Evolutionary conservation across 2,797 vertebrate species (phyloP), one percentile per base, ranked within the genome.

Genomic region (Arrhamphus sclerolepis): DNA sequence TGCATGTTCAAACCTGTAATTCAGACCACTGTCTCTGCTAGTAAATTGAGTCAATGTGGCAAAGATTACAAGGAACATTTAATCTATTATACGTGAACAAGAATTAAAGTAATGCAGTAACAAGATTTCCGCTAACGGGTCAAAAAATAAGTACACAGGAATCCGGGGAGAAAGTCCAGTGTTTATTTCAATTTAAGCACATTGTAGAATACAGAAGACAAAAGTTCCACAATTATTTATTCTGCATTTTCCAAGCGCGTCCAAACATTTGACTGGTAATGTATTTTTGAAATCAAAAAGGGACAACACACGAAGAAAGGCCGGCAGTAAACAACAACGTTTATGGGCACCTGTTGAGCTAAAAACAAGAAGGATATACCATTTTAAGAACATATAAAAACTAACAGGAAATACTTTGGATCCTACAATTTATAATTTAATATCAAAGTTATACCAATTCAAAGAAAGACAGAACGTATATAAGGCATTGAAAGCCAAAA

Each of bases 131-230:
- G 13, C 6, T 0, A 24, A n/a, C 8, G 59, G 18, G 17, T 14
- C 1, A 56, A 74, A 47, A 7, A 28, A 50, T 9, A 22, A 5
- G 71, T 34, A 73, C 26, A 58, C 20, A 69, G 7, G 29, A 48
- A 41, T 34, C 20, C 21, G 67, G 48, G 60, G 42, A 74, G 42
- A 80, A 87, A 85, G 85, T 89, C 83, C 85, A 89, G 87, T 91
- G 88, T 89, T 90, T 89, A 89, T 89, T 91, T 72, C 65, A 42
- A 38, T 62, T 65, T 65, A 61, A 63, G 42, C 66, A 73, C 49
- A 72, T 5, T 52, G 53, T 21, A 54, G 4, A 70, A 66, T 62
- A 78, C 19, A 70, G 63, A 76, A 72, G 62, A 47, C 26, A 39
- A 70, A 58, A 69, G 11, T 31, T 29, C 17, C 29, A 24, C 63